These are phyloP conservation scores for Dichetophora obliterata DNA, from an alignment of 2,888 invertebrate species.

Conservation along the genomic window DNA sequence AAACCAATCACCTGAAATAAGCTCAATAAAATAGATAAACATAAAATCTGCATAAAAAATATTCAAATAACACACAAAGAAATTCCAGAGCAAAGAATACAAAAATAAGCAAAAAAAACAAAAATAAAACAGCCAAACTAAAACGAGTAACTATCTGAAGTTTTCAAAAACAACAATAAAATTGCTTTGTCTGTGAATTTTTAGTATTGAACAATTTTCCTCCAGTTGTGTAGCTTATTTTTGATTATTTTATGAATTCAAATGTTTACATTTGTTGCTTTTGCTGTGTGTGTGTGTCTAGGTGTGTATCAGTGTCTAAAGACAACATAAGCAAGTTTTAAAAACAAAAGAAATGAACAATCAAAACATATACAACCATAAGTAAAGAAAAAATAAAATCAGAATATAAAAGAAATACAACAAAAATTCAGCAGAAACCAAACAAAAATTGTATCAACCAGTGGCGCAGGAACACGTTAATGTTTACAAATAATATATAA, in stretches of 20 bases:
- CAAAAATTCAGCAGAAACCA: not conserved
- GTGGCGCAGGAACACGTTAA: constrained; percentile 1
- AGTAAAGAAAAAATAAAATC: too few species aligned
- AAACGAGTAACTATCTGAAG: not conserved
- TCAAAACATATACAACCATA: not conserved
- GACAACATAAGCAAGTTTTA: not conserved
- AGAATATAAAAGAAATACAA: too few species aligned
- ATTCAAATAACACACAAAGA: not conserved
- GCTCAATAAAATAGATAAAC: not conserved
- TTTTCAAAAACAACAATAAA: not conserved
- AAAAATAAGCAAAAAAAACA: not conserved
- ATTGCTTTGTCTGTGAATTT: not conserved
- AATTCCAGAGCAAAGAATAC: constrained; percentile 3
- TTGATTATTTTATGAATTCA: constrained; percentile 24
- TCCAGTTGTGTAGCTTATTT: not conserved
- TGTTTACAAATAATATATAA: not conserved
- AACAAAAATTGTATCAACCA: constrained; percentile 7
- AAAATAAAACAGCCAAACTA: not conserved
- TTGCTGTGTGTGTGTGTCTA: not conserved
- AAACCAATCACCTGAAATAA: not conserved
- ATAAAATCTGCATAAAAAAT: not conserved
- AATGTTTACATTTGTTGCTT: constrained; percentile 22
- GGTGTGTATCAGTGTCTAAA: not conserved
- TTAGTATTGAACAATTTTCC: not conserved
- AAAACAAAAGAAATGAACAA: constrained; percentile 1